Conservation (phyloP, 23 tunicate genomes). For the Trididemnum miniatum region DNA sequence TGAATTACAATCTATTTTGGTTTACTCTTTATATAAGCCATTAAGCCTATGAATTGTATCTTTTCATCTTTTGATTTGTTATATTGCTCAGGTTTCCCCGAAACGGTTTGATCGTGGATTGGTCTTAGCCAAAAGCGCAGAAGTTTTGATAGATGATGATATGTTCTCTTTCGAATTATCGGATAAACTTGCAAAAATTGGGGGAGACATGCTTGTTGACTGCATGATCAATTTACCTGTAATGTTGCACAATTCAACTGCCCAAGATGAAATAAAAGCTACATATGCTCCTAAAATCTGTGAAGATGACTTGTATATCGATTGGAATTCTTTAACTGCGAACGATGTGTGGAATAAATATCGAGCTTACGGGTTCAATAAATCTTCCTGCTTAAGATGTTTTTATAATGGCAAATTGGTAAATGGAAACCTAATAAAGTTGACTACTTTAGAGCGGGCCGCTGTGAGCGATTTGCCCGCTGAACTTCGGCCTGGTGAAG, state of each 20-base stretch:
- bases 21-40: no score
- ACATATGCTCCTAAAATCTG: conserved; percentile 59
- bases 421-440: conserved; percentile 18
- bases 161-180: conserved; percentile 13
- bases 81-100: conserved; percentile 45
- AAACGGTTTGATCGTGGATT: conserved; percentile 58
- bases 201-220: conserved; percentile 46
- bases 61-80: no score
- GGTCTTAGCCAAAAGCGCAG: conserved; percentile 30
- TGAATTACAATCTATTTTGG: no score
- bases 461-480: neutral
- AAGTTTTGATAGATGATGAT: conserved; percentile 26
- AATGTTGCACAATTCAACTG: conserved; percentile 33
- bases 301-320: conserved; percentile 18
- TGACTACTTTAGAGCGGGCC: conserved; percentile 20
- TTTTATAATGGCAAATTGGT: conserved; percentile 32
- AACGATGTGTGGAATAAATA: conserved; percentile 45
- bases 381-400: conserved; percentile 23
- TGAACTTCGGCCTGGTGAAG: conserved; percentile 24
- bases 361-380: conserved; percentile 61
- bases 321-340: conserved; percentile 33
- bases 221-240: conserved; percentile 32
- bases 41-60: no score
- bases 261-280: conserved; percentile 27
- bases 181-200: conserved; percentile 39